Conservation (phyloP, 2,113 vertebrate species). For the Phalacrocorax carbo region DNA sequence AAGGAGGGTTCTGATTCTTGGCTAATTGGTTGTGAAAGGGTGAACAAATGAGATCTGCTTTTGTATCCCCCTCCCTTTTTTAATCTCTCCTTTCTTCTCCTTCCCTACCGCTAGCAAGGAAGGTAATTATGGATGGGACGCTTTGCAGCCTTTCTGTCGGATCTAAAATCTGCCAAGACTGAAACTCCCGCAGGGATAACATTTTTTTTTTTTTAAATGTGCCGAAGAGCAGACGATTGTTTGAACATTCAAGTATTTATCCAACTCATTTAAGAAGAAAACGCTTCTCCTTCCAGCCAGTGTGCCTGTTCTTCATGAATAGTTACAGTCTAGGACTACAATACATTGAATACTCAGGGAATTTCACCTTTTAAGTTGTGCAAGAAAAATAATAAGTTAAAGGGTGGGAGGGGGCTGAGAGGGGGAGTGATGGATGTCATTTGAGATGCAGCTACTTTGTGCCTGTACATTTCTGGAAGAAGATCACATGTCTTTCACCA, state of each 20-base stretch:
- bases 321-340: background rate
- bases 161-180: background rate
- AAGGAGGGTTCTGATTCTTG: background rate
- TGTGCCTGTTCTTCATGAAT: background rate
- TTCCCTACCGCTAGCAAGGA: background rate
- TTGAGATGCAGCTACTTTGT: background rate
- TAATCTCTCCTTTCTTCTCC: background rate
- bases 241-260: background rate
- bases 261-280: background rate
- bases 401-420: constrained; percentile 7
- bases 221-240: background rate
- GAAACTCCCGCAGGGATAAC: background rate
- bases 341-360: background rate
- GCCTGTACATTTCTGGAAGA: background rate
- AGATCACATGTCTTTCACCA: background rate
- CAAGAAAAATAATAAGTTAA: background rate
- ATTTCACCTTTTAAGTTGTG: background rate
- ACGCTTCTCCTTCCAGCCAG: background rate
- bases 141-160: background rate
- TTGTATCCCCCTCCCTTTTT: background rate
- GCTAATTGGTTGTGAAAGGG: background rate
- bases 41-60: background rate
- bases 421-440: background rate
- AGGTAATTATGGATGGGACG: background rate
- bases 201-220: background rate